phyloP scores from a whole-genome alignment of 2,888 invertebrate genomes.

The Chalcis sispes region DNA sequence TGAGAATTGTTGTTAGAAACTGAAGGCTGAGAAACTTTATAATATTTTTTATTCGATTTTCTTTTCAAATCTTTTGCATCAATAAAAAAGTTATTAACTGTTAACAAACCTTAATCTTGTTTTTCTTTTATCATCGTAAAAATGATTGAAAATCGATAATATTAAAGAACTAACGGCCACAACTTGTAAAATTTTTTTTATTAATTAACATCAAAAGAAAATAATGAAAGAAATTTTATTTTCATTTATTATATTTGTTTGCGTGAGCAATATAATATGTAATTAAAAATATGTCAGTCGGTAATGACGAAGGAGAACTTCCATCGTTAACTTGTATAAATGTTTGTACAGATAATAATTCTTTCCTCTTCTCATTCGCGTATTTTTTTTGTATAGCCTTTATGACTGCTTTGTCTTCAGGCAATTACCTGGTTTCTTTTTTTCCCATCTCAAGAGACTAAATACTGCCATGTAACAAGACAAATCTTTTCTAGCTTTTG shows the following conservation, averaged over 20 bases:
- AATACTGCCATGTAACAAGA: slow-evolving; percentile 1
- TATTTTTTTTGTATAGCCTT: slow-evolving; percentile 18
- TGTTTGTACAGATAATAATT: slow-evolving; percentile 22
- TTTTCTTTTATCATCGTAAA: not conserved
- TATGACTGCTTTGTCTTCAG: slow-evolving; percentile 29
- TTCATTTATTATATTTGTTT: not conserved
- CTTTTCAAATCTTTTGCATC: no score
- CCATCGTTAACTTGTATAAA: slow-evolving; percentile 25
- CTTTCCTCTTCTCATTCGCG: slow-evolving; percentile 4
- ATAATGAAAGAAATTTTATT: not conserved
- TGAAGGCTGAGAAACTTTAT: no score
- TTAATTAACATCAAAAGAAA: not conserved
- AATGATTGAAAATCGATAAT: not conserved
- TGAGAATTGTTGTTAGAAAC: no score
- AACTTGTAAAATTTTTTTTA: not conserved
- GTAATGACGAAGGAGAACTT: not conserved
- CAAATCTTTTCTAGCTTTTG: no score
- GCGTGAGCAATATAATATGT: not conserved
- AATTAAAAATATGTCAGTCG: slow-evolving; percentile 4
- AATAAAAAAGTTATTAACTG: no score
- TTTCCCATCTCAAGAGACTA: slow-evolving; percentile 19
- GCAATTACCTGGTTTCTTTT: slow-evolving; percentile 22
- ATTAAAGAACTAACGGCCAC: not conserved
- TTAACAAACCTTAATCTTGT: no score
- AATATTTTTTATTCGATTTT: no score